Evolutionary conservation across 2,888 invertebrate species (phyloP).

Genomic region (Eledone cirrhosa): DNA sequence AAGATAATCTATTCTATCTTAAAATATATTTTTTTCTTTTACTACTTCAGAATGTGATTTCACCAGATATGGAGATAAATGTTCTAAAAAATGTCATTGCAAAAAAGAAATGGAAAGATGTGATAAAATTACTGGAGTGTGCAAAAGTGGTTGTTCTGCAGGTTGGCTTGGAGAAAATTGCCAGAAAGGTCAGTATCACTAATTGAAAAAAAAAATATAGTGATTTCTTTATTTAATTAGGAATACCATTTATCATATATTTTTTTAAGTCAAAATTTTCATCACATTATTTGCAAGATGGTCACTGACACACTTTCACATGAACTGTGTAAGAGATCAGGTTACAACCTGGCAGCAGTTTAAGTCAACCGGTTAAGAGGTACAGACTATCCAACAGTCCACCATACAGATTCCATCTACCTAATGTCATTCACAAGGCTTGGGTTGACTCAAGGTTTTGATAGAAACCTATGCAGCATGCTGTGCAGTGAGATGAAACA

Average conservation of each 20-base stretch:
- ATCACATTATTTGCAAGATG: neutral
- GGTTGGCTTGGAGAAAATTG: slow-evolving; percentile 24
- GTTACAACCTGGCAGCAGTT: no score
- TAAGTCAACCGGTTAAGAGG: no score
- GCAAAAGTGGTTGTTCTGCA: slow-evolving; percentile 15
- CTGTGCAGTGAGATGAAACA: no score
- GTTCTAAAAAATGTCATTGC: slow-evolving; percentile 23
- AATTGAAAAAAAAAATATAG: neutral
- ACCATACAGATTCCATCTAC: no score
- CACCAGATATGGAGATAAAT: slow-evolving; percentile 9
- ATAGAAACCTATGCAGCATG: no score
- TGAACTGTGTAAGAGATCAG: no score
- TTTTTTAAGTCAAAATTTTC: neutral
- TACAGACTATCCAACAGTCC: no score
- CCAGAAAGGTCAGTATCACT: neutral
- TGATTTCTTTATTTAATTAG: neutral
- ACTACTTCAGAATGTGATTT: slow-evolving; percentile 24
- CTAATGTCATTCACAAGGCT: no score
- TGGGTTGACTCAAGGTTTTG: no score
- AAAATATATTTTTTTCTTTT: neutral
- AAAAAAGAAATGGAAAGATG: slow-evolving; percentile 20
- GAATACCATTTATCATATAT: neutral
- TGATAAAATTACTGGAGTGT: slow-evolving; percentile 8
- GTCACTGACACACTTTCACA: no score
- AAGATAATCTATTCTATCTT: neutral